Percentiles rank a stretch among this genome's conserved stretches.
Evolutionary conservation across 2,888 invertebrate species (phyloP).

Genomic region (Cantharis lateralis): DNA sequence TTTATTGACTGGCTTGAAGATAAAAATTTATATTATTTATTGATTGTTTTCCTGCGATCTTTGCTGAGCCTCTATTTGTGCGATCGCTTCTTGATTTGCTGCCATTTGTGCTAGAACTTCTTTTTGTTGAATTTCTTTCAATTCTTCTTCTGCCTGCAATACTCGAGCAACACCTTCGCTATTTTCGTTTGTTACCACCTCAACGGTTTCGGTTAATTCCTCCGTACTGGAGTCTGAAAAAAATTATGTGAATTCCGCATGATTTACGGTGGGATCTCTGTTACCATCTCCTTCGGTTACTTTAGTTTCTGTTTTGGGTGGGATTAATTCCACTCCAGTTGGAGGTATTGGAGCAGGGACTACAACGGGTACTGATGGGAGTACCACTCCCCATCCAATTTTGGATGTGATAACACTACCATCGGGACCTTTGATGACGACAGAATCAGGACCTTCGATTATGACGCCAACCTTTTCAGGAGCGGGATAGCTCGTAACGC

Average conservation of each 20-base stretch:
- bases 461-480: not conserved
- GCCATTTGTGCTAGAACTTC: not conserved
- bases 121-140: not conserved
- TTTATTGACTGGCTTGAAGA: not conserved
- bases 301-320: slow-evolving; percentile 17
- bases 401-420: not conserved
- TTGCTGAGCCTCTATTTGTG: not conserved
- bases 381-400: not conserved
- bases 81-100: not conserved
- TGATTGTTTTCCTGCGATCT: not conserved
- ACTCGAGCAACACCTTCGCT: not conserved
- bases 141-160: not conserved
- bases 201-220: not conserved
- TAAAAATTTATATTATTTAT: not conserved
- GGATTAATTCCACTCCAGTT: slow-evolving; percentile 35
- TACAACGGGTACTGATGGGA: slow-evolving; percentile 5
- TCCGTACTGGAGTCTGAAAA: slow-evolving; percentile 1
- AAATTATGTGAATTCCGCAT: slow-evolving; percentile 12
- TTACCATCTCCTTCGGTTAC: slow-evolving; percentile 48
- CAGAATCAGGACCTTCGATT: not conserved
- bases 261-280: slow-evolving; percentile 43
- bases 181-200: not conserved
- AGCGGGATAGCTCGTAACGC: not conserved
- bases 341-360: slow-evolving; percentile 31
- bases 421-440: not conserved